Conservation (phyloP, 2,888 invertebrate species). For the Latrodectus hesperus region DNA sequence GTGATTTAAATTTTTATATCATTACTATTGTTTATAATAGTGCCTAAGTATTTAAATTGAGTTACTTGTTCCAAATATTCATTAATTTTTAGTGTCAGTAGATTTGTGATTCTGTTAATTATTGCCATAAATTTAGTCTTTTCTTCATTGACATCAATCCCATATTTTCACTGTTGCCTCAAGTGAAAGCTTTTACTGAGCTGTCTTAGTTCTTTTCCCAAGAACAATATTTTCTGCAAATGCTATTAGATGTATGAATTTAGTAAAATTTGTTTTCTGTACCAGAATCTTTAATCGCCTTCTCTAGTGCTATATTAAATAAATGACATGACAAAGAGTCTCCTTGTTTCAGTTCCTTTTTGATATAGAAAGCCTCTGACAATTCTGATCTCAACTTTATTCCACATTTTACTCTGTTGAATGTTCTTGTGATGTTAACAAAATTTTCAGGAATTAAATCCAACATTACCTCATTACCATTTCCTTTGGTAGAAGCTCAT, state of each 20-base stretch:
- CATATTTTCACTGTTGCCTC: neutral
- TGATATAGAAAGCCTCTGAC: neutral
- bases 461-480: neutral
- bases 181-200: neutral
- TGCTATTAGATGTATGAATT: neutral
- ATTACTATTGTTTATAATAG: neutral
- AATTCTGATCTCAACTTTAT: neutral
- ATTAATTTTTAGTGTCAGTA: neutral
- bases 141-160: neutral
- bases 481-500: too few species aligned
- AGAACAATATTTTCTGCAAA: constrained; percentile 1
- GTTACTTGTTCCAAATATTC: neutral
- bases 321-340: neutral
- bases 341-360: neutral
- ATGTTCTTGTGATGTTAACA: neutral
- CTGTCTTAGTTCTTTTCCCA: neutral
- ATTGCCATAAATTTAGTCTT: neutral
- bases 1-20: neutral
- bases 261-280: neutral
- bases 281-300: neutral
- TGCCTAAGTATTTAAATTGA: constrained; percentile 3
- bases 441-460: neutral
- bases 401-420: neutral
- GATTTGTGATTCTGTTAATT: neutral
- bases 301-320: neutral